phyloP scores from a whole-genome alignment of 2,113 vertebrate species.

The Cyanoderma ruficeps region DNA sequence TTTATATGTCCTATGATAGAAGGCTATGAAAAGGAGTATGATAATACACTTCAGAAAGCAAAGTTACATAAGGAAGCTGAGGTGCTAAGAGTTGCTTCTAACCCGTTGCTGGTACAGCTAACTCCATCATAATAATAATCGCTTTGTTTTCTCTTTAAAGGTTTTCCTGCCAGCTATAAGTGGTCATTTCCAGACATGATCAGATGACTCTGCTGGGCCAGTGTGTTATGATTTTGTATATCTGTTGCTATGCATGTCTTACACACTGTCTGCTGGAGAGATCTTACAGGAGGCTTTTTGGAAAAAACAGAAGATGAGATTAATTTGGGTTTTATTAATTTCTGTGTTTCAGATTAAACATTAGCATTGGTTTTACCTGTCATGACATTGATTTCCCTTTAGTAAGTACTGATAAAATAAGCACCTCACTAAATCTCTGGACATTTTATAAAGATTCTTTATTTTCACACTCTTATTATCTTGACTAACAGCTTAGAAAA shows the following conservation, averaged over 20 bases:
- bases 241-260: conserved; percentile 24
- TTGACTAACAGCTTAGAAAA: neutral
- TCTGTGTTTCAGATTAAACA: neutral
- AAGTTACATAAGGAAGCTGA: neutral
- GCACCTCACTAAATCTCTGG: neutral
- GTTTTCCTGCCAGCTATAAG: neutral
- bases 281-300: neutral
- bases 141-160: neutral
- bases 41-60: neutral
- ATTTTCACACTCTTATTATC: neutral
- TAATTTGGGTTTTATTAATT: neutral
- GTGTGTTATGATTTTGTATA: neutral
- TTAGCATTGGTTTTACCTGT: neutral
- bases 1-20: neutral
- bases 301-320: neutral
- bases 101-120: neutral
- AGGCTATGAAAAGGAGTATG: neutral
- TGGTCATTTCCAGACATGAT: neutral
- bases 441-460: neutral
- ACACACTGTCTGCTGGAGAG: neutral
- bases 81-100: neutral
- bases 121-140: neutral
- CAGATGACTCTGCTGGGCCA: neutral
- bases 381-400: neutral
- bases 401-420: neutral